Base-by-base conservation (phyloP, 1,140 invertebrate genomes). In the Drosophila pandora region DNA sequence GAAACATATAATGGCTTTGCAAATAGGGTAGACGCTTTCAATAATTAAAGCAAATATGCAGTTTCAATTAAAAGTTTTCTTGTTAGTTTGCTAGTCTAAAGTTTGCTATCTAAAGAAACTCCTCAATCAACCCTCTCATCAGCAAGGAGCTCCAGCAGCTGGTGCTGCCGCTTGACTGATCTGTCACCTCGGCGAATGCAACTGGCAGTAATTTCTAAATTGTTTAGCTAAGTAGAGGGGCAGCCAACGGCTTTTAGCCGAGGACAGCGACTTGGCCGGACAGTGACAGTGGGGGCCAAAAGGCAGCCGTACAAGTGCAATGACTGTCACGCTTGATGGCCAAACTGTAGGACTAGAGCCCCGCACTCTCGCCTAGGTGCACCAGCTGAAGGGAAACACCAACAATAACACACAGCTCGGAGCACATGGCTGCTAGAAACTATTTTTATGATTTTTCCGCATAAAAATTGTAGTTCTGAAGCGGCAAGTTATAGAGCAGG, bases 401-500 rank as follows among this genome's bases (percentile, higher is more conserved):
- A 45, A 45, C 17, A 45, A 21, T 7, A 45, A 53, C 48, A 39
- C 43, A 45, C 5, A 12, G 5, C 32, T 22, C 17, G 28, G 41
- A 64, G 63, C 76, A 79, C 55, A 79, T 78, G 68, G 54, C 45
- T 61, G 55, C 47, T 25, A 43, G 59, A 55, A 64, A 87, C 82
- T 71, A 74, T 77, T 87, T 87, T 71, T 87, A 85, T 87, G 61
- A 68, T 61, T 71, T 84, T 88, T 82, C 56, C 67, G 55, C 83
- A 81, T 70, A 79, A 88, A 58, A 65, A 52, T 67, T 64, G 50
- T 22, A 47, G 41, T 48, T 68, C 17, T 25, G 32, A 25, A 13
- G 23, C 61, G 8, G 34, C 34, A 50, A 39, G 17, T 60, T 30
- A 58, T 43, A 13, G 30, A 17, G 17, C 17, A n/a, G 32, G 21